A percentile compares a stretch with the other conserved stretches of the same genome.
These are phyloP conservation scores for Hoplias malabaricus DNA, from an alignment of 2,113 vertebrate genomes.

Conservation along the genomic window DNA sequence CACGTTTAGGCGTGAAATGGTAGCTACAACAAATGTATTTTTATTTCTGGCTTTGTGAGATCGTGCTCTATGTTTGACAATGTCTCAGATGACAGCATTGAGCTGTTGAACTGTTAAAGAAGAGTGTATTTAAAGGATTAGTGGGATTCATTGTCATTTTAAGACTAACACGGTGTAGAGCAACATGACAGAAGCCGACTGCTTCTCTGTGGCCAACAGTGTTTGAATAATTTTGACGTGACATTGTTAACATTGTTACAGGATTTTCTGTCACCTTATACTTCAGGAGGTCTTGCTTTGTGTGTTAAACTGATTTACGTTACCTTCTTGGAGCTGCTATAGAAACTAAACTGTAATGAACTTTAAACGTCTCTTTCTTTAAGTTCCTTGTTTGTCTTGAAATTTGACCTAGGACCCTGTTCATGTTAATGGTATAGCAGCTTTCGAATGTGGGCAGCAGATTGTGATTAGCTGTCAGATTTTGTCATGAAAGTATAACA, in stretches of 20 bases:
- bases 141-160: constrained; percentile 56
- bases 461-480: background rate
- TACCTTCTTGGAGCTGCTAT: background rate
- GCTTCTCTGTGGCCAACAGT: background rate
- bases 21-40: no score
- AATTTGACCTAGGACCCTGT: background rate
- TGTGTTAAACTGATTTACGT: background rate
- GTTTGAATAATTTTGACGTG: background rate
- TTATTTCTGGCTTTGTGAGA: no score
- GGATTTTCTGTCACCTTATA: background rate
- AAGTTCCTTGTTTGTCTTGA: background rate
- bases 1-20: no score
- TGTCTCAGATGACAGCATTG: no score
- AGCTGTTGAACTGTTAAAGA: no score
- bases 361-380: no score
- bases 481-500: no score
- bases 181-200: background rate
- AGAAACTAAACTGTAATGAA: background rate
- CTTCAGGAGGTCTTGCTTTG: background rate
- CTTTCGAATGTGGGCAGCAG: no score
- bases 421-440: no score
- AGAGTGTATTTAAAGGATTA: constrained; percentile 13
- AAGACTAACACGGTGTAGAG: background rate
- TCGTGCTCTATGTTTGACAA: no score
- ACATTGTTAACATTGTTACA: background rate